phyloP scores from a whole-genome alignment of 2,888 invertebrate species.

The Axea sp. region DNA sequence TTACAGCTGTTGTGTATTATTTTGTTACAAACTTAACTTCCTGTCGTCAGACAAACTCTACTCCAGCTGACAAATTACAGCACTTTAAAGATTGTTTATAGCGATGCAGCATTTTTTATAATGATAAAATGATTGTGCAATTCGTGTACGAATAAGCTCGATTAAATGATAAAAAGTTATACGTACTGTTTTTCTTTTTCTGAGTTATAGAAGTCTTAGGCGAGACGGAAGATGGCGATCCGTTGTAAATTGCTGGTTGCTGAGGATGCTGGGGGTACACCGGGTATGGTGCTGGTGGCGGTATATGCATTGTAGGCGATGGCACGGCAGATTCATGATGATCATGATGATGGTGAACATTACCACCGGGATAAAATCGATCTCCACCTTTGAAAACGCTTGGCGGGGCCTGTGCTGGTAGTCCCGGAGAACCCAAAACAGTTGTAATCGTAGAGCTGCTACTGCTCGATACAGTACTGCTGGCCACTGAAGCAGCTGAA shows the following conservation, averaged over 20 bases:
- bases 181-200: constrained; percentile 81
- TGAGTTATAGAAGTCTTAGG: constrained; percentile 85
- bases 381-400: constrained; percentile 79
- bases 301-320: constrained; percentile 80
- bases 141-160: too few species aligned
- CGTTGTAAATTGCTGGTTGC: constrained; percentile 78
- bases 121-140: too few species aligned
- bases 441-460: constrained; percentile 77
- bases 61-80: too few species aligned
- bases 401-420: constrained; percentile 77
- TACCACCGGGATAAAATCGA: constrained; percentile 77
- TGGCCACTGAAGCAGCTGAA: constrained; percentile 81
- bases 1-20: too few species aligned
- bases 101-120: too few species aligned
- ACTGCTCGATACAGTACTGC: constrained; percentile 79
- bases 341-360: constrained; percentile 77
- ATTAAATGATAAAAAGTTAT: constrained; percentile 45
- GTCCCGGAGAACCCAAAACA: constrained; percentile 72
- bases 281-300: constrained; percentile 81
- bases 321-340: constrained; percentile 79
- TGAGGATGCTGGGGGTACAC: constrained; percentile 80
- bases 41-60: too few species aligned
- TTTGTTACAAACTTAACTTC: too few species aligned
- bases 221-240: constrained; percentile 80
- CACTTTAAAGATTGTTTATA: too few species aligned